Base-by-base conservation (phyloP, 1,140 invertebrate species). In the Micrasema longulum region DNA sequence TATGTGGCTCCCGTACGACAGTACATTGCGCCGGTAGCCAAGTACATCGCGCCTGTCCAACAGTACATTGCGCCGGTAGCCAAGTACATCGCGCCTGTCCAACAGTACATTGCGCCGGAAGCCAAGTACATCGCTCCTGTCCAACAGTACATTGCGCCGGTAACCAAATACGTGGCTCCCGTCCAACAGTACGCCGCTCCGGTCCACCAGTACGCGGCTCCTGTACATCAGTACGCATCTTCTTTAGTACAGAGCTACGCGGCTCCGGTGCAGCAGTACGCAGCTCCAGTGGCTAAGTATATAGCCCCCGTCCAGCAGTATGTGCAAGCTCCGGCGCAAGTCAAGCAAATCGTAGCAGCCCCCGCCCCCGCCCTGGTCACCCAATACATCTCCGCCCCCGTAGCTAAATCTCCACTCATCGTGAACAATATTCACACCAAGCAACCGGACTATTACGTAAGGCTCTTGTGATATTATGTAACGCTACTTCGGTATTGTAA, bases 371-470 rank as follows among this genome's bases (percentile, higher is more conserved):
- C 69, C 62, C 50, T 69, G 18, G 67, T 69, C 20, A 67, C 50
- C 36, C 69, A 70, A 23, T 69, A 71, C 36, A 41, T 70, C 18
- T 75, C 75, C 18, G 66, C 72, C 48, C 72, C 80, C 20, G 78
- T 79, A 36, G 65, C 81, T 7, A 83, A 80, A 70, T 74, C 79
- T 22, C 77, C 79, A 0, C 79, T 75, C 14, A 76, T 79, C 18
- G 79, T 81, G n/a, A 88, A 88, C 77, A 85, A 87, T 73, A 82
- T 87, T 9, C 85, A 86, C 64, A 82, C 84, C 9, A 86, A 87
- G 72, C 87, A 88, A 73, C 75, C 87, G 55, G 87, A 88, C 78
- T 87, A 88, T 72, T 88, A 88, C 76, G 87, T 88, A 80, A 86
- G 87, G 9, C 11, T 26, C 20, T 48, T 9, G 16, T 20, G 6